Conservation (phyloP, 1,140 invertebrate genomes). For the Apis florea region DNA sequence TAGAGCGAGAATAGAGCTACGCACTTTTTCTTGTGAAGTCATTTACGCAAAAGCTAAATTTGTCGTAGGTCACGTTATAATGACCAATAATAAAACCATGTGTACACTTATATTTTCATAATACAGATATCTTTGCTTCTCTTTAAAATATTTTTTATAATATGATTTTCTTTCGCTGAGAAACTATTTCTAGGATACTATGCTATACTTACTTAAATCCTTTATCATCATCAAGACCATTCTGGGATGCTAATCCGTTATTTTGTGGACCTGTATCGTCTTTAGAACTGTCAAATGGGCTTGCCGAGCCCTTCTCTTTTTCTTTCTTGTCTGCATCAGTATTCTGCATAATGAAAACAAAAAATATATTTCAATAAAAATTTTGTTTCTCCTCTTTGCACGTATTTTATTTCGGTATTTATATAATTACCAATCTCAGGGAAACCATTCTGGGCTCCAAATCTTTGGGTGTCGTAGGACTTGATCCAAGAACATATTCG, state of each 20-base stretch:
- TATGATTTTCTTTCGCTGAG: background rate
- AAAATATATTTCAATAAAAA: background rate
- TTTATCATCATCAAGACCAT: constrained; percentile 91
- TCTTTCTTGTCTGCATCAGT: constrained; percentile 80
- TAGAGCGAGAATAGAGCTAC: background rate
- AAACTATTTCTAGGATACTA: constrained; percentile 65
- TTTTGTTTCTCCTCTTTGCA: background rate
- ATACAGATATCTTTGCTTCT: background rate
- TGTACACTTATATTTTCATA: background rate
- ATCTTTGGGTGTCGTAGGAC: constrained; percentile 88
- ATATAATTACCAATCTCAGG: constrained; percentile 83
- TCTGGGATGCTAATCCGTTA: constrained; percentile 89
- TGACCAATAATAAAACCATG: background rate
- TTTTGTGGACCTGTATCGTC: constrained; percentile 87
- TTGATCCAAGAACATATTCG: constrained; percentile 96
- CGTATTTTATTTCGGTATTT: background rate
- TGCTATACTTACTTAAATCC: constrained; percentile 90
- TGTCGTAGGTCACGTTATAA: background rate
- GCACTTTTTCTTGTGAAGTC: background rate
- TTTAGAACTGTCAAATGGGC: constrained; percentile 79
- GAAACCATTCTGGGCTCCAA: constrained; percentile 87
- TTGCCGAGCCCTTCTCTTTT: constrained; percentile 79
- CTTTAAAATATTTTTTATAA: background rate
- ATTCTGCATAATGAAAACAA: constrained; percentile 69
- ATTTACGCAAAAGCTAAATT: background rate